phyloP scores from a whole-genome alignment of 2,113 vertebrate genomes.

The Sander vitreus region DNA sequence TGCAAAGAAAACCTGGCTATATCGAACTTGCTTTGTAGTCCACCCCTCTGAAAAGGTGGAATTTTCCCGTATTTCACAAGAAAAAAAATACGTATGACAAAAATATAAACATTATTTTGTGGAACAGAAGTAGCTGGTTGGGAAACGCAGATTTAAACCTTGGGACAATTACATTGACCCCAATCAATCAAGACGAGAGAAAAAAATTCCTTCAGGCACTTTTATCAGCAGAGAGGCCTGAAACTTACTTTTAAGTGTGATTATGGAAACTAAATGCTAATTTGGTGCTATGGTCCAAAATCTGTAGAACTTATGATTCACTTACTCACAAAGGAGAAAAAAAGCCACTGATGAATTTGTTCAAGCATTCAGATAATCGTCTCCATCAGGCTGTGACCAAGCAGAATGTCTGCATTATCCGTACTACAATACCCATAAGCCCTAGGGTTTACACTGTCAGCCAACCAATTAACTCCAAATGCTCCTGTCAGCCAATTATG shows the following conservation, averaged over 20 bases:
- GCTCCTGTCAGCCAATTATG: conserved; percentile 73
- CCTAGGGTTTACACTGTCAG: conserved; percentile 70
- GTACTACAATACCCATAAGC: conserved; percentile 79
- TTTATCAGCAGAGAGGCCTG: not conserved
- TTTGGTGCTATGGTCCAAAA: not conserved
- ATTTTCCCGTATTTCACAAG: not conserved
- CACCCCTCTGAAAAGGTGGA: too few relatives aligned
- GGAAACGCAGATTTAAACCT: not conserved
- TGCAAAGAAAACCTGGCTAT: too few relatives aligned
- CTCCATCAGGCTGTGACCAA: conserved; percentile 61
- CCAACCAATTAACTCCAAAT: conserved; percentile 78
- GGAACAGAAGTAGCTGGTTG: not conserved
- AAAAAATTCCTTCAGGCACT: not conserved
- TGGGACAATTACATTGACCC: not conserved
- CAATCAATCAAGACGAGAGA: not conserved
- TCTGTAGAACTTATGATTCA: not conserved
- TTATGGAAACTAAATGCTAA: not conserved
- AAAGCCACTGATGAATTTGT: conserved; percentile 38
- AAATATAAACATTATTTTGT: too few relatives aligned
- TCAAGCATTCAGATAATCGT: conserved; percentile 54
- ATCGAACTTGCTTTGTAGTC: too few relatives aligned
- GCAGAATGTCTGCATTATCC: conserved; percentile 63
- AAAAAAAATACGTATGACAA: not conserved
- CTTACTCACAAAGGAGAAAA: conserved; percentile 12
- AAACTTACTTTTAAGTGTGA: not conserved